These are phyloP conservation scores for Murina feae DNA, from an alignment of 2,113 vertebrate species.

Conservation along the genomic window DNA sequence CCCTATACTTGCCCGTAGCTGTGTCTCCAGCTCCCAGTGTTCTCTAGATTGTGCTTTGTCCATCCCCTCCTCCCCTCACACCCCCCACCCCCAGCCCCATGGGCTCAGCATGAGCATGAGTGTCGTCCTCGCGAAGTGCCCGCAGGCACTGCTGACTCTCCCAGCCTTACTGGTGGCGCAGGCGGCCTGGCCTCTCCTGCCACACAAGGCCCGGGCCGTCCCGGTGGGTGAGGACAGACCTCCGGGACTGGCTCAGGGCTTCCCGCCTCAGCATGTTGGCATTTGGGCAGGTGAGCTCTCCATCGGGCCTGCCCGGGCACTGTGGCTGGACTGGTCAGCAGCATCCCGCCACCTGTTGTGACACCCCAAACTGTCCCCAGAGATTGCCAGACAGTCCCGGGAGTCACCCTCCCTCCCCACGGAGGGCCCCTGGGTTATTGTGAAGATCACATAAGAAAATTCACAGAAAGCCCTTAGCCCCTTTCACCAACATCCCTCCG, in stretches of 20 bases:
- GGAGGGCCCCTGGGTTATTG: background rate
- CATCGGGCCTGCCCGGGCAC: background rate
- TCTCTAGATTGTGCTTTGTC: background rate
- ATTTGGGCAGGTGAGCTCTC: background rate
- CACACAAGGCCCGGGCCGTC: background rate
- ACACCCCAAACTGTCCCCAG: background rate
- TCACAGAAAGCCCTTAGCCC: background rate
- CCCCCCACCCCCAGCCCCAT: fast-evolving
- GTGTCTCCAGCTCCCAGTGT: background rate
- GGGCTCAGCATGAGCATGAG: background rate
- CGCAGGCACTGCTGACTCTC: fast-evolving
- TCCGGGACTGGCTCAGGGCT: background rate
- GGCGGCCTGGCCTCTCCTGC: background rate
- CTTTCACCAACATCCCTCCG: background rate
- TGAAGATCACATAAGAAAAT: background rate
- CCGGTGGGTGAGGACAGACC: background rate
- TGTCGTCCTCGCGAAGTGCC: background rate
- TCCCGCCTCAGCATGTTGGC: background rate
- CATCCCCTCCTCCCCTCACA: background rate
- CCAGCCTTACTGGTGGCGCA: background rate
- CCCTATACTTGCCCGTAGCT: background rate
- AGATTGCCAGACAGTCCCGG: background rate
- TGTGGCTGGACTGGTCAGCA: background rate
- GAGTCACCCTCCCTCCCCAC: background rate
- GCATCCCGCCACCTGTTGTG: background rate